Conservation (phyloP, 2,888 invertebrate species). For the Pilophorus perplexus region DNA sequence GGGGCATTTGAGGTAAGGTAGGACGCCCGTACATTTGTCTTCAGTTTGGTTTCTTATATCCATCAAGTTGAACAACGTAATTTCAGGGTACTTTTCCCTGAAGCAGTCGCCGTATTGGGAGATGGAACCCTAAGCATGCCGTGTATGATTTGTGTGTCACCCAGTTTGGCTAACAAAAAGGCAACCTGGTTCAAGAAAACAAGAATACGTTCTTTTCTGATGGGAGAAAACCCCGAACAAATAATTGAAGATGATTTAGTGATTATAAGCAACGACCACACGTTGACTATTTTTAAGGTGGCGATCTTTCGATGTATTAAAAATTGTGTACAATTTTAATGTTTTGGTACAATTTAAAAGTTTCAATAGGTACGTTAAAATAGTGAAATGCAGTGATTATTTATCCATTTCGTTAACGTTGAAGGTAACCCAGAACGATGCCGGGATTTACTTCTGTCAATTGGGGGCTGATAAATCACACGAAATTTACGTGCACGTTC, state of each 20-base stretch:
- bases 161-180: not conserved
- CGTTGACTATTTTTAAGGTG: too few species aligned
- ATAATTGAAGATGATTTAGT: constrained; percentile 8
- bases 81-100: constrained; percentile 6
- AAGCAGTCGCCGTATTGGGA: constrained; percentile 21
- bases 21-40: not conserved
- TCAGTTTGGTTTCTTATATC: not conserved
- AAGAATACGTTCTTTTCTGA: too few species aligned
- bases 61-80: not conserved
- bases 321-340: too few species aligned
- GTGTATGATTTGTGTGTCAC: constrained; percentile 27
- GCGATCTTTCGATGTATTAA: too few species aligned
- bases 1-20: constrained; percentile 3
- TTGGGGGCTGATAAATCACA: constrained; percentile 10
- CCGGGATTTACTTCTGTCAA: constrained; percentile 29
- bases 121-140: constrained; percentile 13
- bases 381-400: not conserved
- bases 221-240: not conserved
- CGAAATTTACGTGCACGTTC: constrained; percentile 25
- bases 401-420: not conserved
- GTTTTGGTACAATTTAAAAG: too few species aligned
- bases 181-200: constrained; percentile 22
- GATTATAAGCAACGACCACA: not conserved
- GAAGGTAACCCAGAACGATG: constrained; percentile 11
- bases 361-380: too few species aligned